A percentile compares a stretch with the other conserved stretches of the same genome.
Evolutionary conservation across 1,140 invertebrate genomes (phyloP).

Genomic region (Onthophagus taurus): DNA sequence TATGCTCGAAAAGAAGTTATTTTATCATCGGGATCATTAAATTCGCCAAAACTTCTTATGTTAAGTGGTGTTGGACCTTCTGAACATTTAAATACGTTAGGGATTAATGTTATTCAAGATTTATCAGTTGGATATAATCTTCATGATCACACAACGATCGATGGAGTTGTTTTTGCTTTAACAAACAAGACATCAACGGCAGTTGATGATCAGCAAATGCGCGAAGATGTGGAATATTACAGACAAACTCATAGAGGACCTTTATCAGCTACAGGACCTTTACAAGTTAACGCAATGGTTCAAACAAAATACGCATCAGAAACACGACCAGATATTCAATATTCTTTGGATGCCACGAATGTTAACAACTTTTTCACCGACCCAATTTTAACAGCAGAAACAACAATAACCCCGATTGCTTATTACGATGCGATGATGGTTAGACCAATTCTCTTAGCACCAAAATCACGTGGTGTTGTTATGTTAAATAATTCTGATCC

Average conservation of each 20-base stretch:
- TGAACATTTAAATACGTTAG: conserved; percentile 46
- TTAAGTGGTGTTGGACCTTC: conserved; percentile 64
- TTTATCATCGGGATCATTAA: conserved; percentile 57
- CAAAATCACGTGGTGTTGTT: conserved; percentile 50
- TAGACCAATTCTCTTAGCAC: conserved; percentile 41
- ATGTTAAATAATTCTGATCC: conserved; percentile 48
- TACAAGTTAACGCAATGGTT: conserved; percentile 44
- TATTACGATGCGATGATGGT: conserved; percentile 42
- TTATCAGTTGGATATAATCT: conserved; percentile 64
- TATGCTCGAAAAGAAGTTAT: conserved; percentile 61
- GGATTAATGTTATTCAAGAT: conserved; percentile 50
- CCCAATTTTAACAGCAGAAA: conserved; percentile 40
- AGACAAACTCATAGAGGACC: conserved; percentile 38
- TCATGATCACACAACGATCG: conserved; percentile 62
- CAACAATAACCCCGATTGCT: conserved; percentile 40
- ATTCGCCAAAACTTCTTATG: conserved; percentile 64
- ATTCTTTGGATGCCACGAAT: conserved; percentile 47
- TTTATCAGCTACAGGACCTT: conserved; percentile 41
- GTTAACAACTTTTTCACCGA: conserved; percentile 38
- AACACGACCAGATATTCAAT: conserved; percentile 54
- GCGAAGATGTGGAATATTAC: conserved; percentile 44
- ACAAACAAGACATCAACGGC: conserved; percentile 43
- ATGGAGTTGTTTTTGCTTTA: conserved; percentile 45
- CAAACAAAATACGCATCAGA: conserved; percentile 38
- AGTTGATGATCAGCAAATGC: conserved; percentile 41